phyloP scores from a whole-genome alignment of 2,888 invertebrate genomes.

The Polietes domitor region DNA sequence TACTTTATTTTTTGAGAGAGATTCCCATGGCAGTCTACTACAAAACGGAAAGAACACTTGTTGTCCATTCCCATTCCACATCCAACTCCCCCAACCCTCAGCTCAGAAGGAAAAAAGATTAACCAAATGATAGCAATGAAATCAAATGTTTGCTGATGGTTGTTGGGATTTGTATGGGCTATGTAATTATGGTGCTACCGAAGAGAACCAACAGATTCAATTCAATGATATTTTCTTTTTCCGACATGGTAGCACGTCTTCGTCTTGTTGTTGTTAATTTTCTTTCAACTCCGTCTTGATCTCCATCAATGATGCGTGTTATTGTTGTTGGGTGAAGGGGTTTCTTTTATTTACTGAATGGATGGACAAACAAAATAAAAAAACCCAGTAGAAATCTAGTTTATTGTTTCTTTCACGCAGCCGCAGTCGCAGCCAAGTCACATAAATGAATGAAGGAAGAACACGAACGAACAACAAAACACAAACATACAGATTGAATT shows the following conservation, averaged over 20 bases:
- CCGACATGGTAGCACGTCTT: too few relatives aligned
- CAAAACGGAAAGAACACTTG: conserved; percentile 16
- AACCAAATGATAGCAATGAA: conserved; percentile 21
- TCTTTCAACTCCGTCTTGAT: neutral
- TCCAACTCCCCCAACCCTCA: too few relatives aligned
- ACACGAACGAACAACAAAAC: neutral
- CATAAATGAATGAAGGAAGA: too few relatives aligned
- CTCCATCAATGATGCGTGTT: neutral
- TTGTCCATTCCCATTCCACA: neutral
- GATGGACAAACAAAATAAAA: neutral
- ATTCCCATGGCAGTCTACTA: neutral
- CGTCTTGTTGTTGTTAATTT: neutral
- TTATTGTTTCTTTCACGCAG: conserved; percentile 9
- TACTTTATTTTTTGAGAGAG: too few relatives aligned
- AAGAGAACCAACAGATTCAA: conserved; percentile 16
- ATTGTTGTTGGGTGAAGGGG: neutral
- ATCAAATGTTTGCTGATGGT: neutral
- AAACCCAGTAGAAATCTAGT: neutral
- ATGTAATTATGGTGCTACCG: conserved; percentile 30
- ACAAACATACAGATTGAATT: neutral
- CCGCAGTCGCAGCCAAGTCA: neutral
- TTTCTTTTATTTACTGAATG: neutral
- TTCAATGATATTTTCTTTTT: conserved; percentile 2
- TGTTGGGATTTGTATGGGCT: neutral
- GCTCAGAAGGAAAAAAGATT: neutral